Evolutionary conservation across 35 echinoderm and acorn worm species (phyloP), one percentile per base, ranked within the genome.

Genomic region (Strongylocentrotus purpuratus): DNA sequence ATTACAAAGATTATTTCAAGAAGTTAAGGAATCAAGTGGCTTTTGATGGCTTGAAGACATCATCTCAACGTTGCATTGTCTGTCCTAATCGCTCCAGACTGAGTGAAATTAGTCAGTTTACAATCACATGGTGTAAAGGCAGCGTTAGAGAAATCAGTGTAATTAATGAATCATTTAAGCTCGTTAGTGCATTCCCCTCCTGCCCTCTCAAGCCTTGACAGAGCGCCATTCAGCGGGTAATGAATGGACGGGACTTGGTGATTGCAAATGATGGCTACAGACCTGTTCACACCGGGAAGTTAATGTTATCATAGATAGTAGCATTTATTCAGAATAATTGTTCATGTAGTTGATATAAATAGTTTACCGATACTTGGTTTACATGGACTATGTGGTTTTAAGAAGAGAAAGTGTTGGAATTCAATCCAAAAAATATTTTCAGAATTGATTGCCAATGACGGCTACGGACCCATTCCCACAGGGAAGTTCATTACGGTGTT

Each of bases 111-210:
- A n/a, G 65, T 78, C 65, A 5, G 25, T 78, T 15, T 78, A 78
- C 65, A 78, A 78, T 78, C 65, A 4, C 65, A 78, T 78, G 22
- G 65, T 78, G 65, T 78, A 78, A 78, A n/a, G n/a, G 65, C 22
- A 28, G 65, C 28, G 65, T 78, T 78, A 78, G 65, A 78, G 65
- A 78, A 78, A 78, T 78, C 15, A 78, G 22, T 78, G 65, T 78
- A 78, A 78, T 78, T 78, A 78, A 78, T 78, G 65, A 78, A 78
- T 78, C 65, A 78, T 78, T 78, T 78, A 78, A 78, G 65, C 65
- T 78, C 65, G 65, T 78, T 78, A 78, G 65, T n/a, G 25, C 28
- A 28, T 28, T 78, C 20, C 20, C 65, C 65, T 78, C 65, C 65
- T 78, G n/a, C 4, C 22, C 20, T 22, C 4, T 78, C 18, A n/a